Evolutionary conservation across 2,797 vertebrate species (phyloP).

Genomic region (Coranthus polyacanthus): DNA sequence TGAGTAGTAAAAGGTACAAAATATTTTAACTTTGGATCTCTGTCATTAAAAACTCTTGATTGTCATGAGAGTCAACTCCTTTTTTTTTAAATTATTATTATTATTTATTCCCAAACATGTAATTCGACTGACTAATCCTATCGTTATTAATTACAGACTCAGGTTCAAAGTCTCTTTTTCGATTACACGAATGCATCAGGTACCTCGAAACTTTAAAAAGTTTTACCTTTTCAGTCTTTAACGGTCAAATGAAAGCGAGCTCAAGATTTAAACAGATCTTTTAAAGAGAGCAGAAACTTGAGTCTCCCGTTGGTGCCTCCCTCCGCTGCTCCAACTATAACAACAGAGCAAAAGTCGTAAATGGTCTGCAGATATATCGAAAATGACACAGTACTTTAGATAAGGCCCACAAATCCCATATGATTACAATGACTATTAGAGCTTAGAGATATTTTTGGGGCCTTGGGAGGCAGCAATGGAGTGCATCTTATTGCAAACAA

Average conservation of each 20-base stretch:
- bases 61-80: too few species aligned
- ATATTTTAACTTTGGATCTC: too few species aligned
- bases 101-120: not conserved
- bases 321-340: constrained; percentile 43
- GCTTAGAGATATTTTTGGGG: constrained; percentile 38
- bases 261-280: constrained; percentile 51
- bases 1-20: not conserved
- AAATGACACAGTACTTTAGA: constrained; percentile 68
- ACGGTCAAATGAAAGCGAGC: constrained; percentile 34
- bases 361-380: constrained; percentile 61
- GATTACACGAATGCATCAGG: not conserved
- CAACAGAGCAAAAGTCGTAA: constrained; percentile 55
- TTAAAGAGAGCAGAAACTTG: constrained; percentile 43
- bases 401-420: constrained; percentile 58
- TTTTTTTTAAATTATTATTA: too few species aligned
- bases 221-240: constrained; percentile 2
- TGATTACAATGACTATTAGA: constrained; percentile 48
- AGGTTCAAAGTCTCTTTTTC: not conserved
- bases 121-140: not conserved
- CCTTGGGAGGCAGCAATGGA: constrained; percentile 21
- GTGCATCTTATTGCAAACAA: constrained; percentile 32
- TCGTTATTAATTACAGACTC: not conserved
- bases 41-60: too few species aligned
- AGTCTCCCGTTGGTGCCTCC: constrained; percentile 47
- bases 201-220: not conserved